Percentiles rank a stretch among this genome's conserved stretches.
Conservation (phyloP, 2,888 invertebrate genomes). For the Frankliniella fusca region DNA sequence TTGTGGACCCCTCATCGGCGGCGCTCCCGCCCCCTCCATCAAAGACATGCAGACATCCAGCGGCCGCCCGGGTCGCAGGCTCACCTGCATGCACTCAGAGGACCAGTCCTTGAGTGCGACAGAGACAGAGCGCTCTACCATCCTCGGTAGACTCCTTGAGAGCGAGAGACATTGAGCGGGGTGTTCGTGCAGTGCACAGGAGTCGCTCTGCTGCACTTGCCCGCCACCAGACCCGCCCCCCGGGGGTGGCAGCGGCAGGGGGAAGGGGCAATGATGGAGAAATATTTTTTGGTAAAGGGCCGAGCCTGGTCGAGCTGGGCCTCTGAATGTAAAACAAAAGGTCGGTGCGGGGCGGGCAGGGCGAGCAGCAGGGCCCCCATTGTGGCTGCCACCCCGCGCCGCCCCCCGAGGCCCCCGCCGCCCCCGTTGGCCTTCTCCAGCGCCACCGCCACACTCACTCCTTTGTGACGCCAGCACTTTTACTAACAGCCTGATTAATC, state of each 20-base stretch:
- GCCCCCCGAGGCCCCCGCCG: neutral
- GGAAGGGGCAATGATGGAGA: neutral
- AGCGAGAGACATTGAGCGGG: too few species aligned
- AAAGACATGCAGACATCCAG: neutral
- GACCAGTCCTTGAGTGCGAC: too few species aligned
- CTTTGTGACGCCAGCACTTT: constrained; percentile 15
- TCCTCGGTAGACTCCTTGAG: too few species aligned
- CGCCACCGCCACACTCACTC: neutral
- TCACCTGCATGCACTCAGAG: neutral
- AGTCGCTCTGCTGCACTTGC: too few species aligned
- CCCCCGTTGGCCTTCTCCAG: neutral
- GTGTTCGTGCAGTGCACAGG: too few species aligned
- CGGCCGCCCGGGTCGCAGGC: neutral
- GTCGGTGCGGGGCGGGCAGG: neutral
- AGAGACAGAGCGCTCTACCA: too few species aligned
- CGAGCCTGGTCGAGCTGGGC: neutral
- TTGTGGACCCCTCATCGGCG: neutral
- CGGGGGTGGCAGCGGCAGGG: neutral
- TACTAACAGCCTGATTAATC: constrained; percentile 25
- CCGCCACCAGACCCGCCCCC: too few species aligned
- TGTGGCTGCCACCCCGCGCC: neutral
- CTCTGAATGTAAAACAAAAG: neutral
- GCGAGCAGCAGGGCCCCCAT: neutral
- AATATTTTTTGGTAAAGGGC: neutral
- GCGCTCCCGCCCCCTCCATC: neutral